Percentiles rank a stretch among this genome's conserved stretches.
Evolutionary conservation across 37 sponge, comb jelly and placozoan species (phyloP).

Genomic region (Diacarnus erythraeanus): DNA sequence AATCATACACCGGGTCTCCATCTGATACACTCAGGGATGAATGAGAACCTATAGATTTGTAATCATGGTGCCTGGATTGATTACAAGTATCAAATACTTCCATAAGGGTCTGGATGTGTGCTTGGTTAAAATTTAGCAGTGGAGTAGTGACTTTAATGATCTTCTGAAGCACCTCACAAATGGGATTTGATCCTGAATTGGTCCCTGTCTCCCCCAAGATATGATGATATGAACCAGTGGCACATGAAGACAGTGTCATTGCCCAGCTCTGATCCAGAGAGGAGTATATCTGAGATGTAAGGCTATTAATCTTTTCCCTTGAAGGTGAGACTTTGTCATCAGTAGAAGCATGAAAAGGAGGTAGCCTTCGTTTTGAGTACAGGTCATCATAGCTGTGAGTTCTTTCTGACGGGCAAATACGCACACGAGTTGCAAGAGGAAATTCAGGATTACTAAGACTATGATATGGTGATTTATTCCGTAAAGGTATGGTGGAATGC

Average conservation of each 20-base stretch:
- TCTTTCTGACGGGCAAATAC: neutral
- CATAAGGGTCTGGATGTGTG: constrained; percentile 6
- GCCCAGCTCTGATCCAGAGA: neutral
- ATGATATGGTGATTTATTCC: neutral
- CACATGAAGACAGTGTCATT: neutral
- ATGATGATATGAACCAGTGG: neutral
- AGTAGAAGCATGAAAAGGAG: neutral
- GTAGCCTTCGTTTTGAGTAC: neutral
- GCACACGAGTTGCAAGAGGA: neutral
- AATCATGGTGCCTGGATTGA: neutral
- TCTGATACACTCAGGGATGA: constrained; percentile 7
- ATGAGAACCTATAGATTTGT: too few relatives aligned
- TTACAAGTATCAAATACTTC: neutral
- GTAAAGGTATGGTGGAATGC: neutral
- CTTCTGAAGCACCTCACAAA: neutral
- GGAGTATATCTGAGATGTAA: neutral
- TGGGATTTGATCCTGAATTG: neutral
- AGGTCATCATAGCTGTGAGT: constrained; percentile 18
- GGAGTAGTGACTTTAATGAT: constrained; percentile 4
- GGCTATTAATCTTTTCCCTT: constrained; percentile 3
- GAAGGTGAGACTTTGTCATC: neutral
- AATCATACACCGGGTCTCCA: neutral
- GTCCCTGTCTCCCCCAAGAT: neutral
- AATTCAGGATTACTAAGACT: constrained; percentile 37
- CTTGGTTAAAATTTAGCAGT: neutral